phyloP scores from a whole-genome alignment of 2,113 vertebrate genomes.

The Aspiorhynchus laticeps region DNA sequence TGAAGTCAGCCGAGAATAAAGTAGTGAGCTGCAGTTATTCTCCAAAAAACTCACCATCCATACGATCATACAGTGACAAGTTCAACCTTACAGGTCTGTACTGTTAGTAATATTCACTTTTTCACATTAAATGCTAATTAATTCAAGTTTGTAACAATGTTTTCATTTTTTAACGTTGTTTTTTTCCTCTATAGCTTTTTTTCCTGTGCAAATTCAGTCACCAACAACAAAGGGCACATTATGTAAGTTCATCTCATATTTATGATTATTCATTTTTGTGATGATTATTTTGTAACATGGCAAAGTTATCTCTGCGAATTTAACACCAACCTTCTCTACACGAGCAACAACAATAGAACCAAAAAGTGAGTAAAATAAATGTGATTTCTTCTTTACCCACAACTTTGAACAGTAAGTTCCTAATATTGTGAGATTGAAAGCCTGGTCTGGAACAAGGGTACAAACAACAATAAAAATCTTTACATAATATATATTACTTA shows the following conservation, averaged over 20 bases:
- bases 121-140: neutral
- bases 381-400: neutral
- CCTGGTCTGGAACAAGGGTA: no score
- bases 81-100: neutral
- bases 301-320: neutral
- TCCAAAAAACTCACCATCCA: neutral
- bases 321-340: neutral
- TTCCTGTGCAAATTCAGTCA: neutral
- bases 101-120: neutral
- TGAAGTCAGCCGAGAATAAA: neutral
- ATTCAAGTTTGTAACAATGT: neutral
- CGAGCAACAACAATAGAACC: no score
- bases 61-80: neutral
- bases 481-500: no score
- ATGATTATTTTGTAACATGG: neutral
- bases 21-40: conserved; percentile 11
- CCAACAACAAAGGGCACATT: neutral
- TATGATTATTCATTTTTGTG: neutral
- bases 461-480: no score
- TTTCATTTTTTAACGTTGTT: neutral
- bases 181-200: neutral
- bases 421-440: neutral
- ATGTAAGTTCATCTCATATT: neutral
- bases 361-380: no score
- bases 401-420: neutral